Percentiles rank a stretch among this genome's conserved stretches.
These are phyloP conservation scores for Anorthoa munda DNA, from an alignment of 2,888 invertebrate genomes.

Conservation along the genomic window DNA sequence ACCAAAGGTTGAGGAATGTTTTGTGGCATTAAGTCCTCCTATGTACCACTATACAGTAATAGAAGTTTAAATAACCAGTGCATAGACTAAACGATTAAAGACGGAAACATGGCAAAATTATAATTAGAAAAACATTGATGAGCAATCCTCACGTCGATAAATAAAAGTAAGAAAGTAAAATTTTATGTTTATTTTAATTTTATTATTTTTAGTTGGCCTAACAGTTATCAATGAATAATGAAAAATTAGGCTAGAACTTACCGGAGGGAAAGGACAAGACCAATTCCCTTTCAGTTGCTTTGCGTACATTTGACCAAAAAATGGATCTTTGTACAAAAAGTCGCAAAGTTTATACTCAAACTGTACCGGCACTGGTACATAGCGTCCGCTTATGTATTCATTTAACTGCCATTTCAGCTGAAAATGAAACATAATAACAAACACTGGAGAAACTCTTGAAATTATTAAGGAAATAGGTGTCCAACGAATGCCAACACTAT, in stretches of 20 bases:
- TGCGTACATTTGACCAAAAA: slow-evolving; percentile 64
- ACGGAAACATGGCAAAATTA: too few relatives aligned
- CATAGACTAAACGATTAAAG: too few relatives aligned
- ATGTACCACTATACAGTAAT: too few relatives aligned
- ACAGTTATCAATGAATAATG: too few relatives aligned
- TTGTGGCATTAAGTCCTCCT: too few relatives aligned
- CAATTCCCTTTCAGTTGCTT: slow-evolving; percentile 58
- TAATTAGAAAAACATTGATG: too few relatives aligned
- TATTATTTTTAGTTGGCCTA: too few relatives aligned
- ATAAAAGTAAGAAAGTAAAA: too few relatives aligned
- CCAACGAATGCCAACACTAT: not conserved
- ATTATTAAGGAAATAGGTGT: not conserved
- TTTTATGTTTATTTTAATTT: too few relatives aligned
- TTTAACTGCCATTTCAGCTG: slow-evolving; percentile 40
- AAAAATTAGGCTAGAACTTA: slow-evolving; percentile 31
- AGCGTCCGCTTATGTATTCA: slow-evolving; percentile 47
- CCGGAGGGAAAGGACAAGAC: slow-evolving; percentile 61
- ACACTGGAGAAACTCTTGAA: not conserved
- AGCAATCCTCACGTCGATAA: too few relatives aligned
- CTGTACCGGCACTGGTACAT: slow-evolving; percentile 30
- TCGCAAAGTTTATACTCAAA: slow-evolving; percentile 58
- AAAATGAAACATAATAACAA: slow-evolving; percentile 4
- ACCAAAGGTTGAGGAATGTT: too few relatives aligned
- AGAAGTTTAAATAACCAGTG: too few relatives aligned
- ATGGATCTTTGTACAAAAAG: slow-evolving; percentile 64